Conservation (phyloP, 2,888 invertebrate species). For the Gasteruption jaculator region DNA sequence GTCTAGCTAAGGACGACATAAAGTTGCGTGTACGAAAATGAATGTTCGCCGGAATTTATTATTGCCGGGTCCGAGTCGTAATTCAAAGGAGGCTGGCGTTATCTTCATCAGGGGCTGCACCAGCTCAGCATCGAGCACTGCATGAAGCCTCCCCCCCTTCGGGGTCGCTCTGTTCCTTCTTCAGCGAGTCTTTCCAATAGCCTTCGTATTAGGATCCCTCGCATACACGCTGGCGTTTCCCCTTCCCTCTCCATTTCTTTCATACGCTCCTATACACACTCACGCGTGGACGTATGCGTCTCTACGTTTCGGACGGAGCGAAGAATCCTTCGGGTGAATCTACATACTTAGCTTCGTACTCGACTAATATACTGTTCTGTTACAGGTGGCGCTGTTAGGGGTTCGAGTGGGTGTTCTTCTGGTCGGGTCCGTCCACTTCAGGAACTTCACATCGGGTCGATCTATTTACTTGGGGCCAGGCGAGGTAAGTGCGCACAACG, state of each 20-base stretch:
- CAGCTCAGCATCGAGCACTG: constrained; percentile 29
- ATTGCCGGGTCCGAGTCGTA: constrained; percentile 47
- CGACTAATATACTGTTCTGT: constrained; percentile 22
- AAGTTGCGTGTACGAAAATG: constrained; percentile 52
- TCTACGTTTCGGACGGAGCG: constrained; percentile 12
- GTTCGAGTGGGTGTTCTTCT: too few relatives aligned
- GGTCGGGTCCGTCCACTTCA: too few relatives aligned
- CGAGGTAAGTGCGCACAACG: too few relatives aligned
- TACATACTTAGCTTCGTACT: not conserved
- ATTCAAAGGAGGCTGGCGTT: constrained; percentile 49
- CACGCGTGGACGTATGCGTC: constrained; percentile 15
- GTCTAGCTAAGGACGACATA: constrained; percentile 49
- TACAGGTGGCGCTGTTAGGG: too few relatives aligned
- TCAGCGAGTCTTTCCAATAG: constrained; percentile 22
- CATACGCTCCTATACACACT: constrained; percentile 20
- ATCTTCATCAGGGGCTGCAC: constrained; percentile 48
- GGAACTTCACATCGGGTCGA: too few relatives aligned
- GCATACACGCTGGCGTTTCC: too few relatives aligned
- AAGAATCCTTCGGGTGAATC: not conserved
- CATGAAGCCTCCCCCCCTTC: constrained; percentile 31
- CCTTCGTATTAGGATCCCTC: constrained; percentile 31
- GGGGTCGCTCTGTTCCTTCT: constrained; percentile 19
- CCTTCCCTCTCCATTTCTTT: too few relatives aligned
- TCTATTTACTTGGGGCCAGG: too few relatives aligned
- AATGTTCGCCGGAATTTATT: constrained; percentile 52